These are phyloP conservation scores for Lontra canadensis DNA, from an alignment of 2,113 vertebrate species.

Conservation along the genomic window DNA sequence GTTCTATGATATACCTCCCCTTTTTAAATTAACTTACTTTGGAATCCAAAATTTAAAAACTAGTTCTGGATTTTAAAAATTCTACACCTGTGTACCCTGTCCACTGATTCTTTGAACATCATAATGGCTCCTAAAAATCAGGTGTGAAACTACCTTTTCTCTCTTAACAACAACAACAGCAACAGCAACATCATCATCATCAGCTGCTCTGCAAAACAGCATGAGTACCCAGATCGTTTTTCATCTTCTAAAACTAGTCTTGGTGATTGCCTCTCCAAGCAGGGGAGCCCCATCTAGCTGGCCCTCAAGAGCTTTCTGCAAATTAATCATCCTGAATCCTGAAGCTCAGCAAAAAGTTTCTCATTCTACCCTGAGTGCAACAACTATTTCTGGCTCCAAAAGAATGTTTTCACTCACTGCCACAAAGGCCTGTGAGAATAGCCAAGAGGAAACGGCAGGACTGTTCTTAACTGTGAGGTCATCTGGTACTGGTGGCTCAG, in stretches of 20 bases:
- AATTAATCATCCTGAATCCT: conserved; percentile 39
- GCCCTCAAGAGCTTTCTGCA: conserved; percentile 4
- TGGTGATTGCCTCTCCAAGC: neutral
- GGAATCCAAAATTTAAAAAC: conserved; percentile 55
- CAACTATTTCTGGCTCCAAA: conserved; percentile 38
- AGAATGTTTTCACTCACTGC: conserved; percentile 20
- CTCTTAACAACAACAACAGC: neutral
- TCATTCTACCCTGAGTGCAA: conserved; percentile 31
- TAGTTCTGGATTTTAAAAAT: conserved; percentile 45
- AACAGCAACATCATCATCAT: neutral
- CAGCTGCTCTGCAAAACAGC: neutral
- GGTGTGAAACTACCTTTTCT: conserved; percentile 45
- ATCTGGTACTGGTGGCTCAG: neutral
- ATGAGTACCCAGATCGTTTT: neutral
- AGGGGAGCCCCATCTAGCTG: neutral
- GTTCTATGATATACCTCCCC: neutral
- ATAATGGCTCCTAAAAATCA: conserved; percentile 28
- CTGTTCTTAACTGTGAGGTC: conserved; percentile 2
- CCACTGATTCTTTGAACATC: conserved; percentile 61
- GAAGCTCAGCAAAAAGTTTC: conserved; percentile 56
- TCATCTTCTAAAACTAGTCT: neutral
- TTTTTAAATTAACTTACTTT: conserved; percentile 29
- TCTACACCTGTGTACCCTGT: conserved; percentile 16
- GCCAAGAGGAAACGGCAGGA: neutral
- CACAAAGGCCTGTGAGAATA: neutral